A percentile compares a stretch with the other conserved stretches of the same genome.
These are phyloP conservation scores for Phthorimaea operculella DNA, from an alignment of 1,140 invertebrate genomes.

Conservation along the genomic window DNA sequence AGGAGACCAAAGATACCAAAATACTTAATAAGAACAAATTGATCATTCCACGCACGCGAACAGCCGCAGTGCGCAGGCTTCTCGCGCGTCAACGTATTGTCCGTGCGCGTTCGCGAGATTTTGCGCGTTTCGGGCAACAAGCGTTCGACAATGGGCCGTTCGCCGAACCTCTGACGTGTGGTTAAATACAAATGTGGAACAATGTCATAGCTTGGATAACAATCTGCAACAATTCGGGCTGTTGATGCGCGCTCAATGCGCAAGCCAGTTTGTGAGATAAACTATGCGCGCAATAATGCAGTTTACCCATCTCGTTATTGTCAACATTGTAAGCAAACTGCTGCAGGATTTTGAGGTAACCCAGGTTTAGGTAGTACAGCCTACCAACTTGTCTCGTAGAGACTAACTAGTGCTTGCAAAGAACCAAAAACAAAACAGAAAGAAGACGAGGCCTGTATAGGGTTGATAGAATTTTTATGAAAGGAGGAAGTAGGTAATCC, in stretches of 20 bases:
- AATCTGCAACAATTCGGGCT: conserved; percentile 42
- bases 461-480: too few relatives aligned
- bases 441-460: too few relatives aligned
- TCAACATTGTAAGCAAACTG: not conserved
- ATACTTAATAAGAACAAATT: too few relatives aligned
- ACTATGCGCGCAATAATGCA: not conserved
- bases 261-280: not conserved
- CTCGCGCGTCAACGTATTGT: conserved; percentile 47
- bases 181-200: conserved; percentile 55
- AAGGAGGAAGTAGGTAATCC: too few relatives aligned
- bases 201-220: conserved; percentile 55
- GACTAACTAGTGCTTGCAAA: too few relatives aligned
- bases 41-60: not conserved
- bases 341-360: too few relatives aligned
- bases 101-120: conserved; percentile 43
- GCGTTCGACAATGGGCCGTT: conserved; percentile 58
- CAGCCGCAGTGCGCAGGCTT: conserved; percentile 10
- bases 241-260: conserved; percentile 31
- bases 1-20: too few relatives aligned
- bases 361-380: too few relatives aligned
- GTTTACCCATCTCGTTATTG: not conserved
- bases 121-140: conserved; percentile 54
- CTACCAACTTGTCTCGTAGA: too few relatives aligned
- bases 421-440: too few relatives aligned
- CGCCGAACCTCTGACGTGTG: conserved; percentile 51